A percentile compares a stretch with the other conserved stretches of the same genome.
Conservation (phyloP, 1,140 invertebrate species). For the Pemphigus obesinymphae region DNA sequence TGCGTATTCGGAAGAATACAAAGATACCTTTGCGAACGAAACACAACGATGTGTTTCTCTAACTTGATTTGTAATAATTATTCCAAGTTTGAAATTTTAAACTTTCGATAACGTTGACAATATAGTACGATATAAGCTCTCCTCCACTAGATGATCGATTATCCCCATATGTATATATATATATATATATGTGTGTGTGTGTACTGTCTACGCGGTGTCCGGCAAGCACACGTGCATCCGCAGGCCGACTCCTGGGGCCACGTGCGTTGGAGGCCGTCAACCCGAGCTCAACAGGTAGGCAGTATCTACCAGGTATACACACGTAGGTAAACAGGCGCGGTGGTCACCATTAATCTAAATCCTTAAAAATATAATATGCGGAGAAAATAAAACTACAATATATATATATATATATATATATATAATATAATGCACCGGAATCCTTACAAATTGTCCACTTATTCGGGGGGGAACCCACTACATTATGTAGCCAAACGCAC, state of each 20-base stretch:
- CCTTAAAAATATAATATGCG: not conserved
- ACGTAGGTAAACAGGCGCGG: conserved; percentile 17
- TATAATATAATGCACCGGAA: not conserved
- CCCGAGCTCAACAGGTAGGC: conserved; percentile 23
- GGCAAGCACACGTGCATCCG: conserved; percentile 16
- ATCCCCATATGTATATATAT: no score
- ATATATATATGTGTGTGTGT: not conserved
- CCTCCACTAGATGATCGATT: not conserved
- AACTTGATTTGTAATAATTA: no score
- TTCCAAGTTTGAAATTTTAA: no score
- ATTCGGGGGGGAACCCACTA: not conserved
- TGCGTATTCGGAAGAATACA: no score
- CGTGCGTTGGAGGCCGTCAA: conserved; percentile 32
- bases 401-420: no score
- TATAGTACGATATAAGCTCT: no score
- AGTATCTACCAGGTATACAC: not conserved
- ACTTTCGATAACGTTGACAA: not conserved
- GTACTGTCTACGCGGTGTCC: conserved; percentile 11
- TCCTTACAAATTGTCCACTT: not conserved
- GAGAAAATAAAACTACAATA: not conserved
- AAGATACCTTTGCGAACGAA: no score
- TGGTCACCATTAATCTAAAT: conserved; percentile 29
- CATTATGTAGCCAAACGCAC: not conserved
- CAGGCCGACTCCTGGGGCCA: conserved; percentile 9
- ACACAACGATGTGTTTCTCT: no score